A percentile compares a stretch with the other conserved stretches of the same genome.
Evolutionary conservation across 2,888 invertebrate species (phyloP).

Genomic region (Spilosoma lubricipeda): DNA sequence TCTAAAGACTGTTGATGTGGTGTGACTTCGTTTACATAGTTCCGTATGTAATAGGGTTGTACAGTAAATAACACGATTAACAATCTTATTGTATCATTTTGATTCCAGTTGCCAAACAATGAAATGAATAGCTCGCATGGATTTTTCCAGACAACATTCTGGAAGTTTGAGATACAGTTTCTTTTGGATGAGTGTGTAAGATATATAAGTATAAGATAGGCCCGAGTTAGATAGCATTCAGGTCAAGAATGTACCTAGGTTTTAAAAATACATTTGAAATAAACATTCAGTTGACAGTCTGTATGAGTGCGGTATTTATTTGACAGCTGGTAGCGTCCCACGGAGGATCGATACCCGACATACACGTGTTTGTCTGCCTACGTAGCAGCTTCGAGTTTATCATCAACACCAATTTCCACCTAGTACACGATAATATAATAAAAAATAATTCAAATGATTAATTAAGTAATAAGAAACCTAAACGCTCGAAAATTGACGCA

Average conservation of each 20-base stretch:
- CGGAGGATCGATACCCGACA: conserved; percentile 1
- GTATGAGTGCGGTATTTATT: not conserved
- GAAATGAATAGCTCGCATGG: not conserved
- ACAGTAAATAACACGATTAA: too few species aligned
- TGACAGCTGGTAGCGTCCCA: not conserved
- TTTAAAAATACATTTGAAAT: conserved; percentile 7
- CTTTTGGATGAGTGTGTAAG: not conserved
- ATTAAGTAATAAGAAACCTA: too few species aligned
- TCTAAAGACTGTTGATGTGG: too few species aligned
- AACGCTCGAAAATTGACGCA: too few species aligned
- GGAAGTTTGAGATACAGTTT: not conserved
- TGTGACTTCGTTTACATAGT: too few species aligned
- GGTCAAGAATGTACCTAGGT: conserved; percentile 5
- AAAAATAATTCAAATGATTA: too few species aligned
- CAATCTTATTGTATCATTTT: not conserved
- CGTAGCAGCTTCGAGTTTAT: not conserved
- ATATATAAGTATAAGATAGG: not conserved
- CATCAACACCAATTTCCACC: not conserved
- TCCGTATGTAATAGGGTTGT: too few species aligned
- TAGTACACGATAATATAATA: not conserved
- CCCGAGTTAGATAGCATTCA: not conserved
- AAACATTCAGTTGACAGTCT: not conserved
- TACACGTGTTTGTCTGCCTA: not conserved
- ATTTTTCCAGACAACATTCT: too few species aligned
- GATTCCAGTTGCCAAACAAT: not conserved